Percentiles rank a stretch among this genome's conserved stretches.
Conservation (phyloP, 2,113 vertebrate species). For the Lepus timidus region DNA sequence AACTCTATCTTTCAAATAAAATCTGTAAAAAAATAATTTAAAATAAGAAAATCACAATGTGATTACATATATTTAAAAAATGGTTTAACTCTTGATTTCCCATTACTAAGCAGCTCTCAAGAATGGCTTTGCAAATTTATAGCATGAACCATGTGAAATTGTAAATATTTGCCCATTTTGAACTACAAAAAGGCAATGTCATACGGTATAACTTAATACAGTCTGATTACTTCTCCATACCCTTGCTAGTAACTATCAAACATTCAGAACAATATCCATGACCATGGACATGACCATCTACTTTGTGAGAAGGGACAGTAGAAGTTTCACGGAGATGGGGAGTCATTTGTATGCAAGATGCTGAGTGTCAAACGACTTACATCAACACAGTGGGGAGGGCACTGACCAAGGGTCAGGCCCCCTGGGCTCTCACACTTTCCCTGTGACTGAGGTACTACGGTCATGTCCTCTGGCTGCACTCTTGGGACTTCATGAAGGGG, state of each 20-base stretch:
- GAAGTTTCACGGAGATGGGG: background rate
- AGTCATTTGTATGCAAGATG: background rate
- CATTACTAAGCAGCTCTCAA: background rate
- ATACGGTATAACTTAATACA: background rate
- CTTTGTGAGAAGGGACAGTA: slow-evolving; percentile 4
- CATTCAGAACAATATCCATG: background rate
- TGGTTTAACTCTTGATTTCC: background rate
- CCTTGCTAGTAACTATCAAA: background rate
- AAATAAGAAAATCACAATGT: too few relatives aligned
- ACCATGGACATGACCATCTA: background rate
- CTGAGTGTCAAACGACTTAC: background rate
- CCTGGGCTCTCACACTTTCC: background rate
- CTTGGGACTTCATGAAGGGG: background rate
- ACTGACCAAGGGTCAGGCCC: background rate
- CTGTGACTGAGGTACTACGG: background rate
- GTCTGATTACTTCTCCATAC: background rate
- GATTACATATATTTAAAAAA: too few relatives aligned
- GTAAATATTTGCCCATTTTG: background rate
- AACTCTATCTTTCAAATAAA: too few relatives aligned
- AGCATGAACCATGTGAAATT: background rate
- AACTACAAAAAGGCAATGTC: background rate
- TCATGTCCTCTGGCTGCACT: background rate
- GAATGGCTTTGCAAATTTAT: background rate
- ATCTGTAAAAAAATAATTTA: too few relatives aligned
- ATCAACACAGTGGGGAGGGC: background rate